Base-by-base conservation (phyloP, 1,140 invertebrate genomes). In the Lanistes nyassanus region DNA sequence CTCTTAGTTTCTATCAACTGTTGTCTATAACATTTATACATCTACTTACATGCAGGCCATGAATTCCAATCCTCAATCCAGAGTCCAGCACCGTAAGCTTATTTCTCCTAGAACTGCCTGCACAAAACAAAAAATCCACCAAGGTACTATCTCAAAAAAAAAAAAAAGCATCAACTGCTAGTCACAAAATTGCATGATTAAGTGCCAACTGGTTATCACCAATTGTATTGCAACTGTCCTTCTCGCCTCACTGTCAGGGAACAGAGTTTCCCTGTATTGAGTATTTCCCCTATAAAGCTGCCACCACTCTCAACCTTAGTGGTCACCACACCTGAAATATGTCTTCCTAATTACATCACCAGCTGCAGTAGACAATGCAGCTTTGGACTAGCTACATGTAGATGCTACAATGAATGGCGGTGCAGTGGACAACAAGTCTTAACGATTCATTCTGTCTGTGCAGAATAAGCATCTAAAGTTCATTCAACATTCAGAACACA, bases 31-130 rank as follows among this genome's bases (percentile, higher is more conserved):
- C n/a, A n/a, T n/a, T n/a, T n/a, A n/a, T n/a, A n/a, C n/a, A n/a
- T n/a, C n/a, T n/a, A 81, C 83, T 79, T 72, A 84, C 83, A 77
- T 84, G 81, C 51, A 85, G 19, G 16, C 82, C 51, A 66, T 83
- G 72, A n/a, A 82, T 72, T 5, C 56, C 74, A 58, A 81, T 58
- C 47, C 78, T 83, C 19, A 85, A 64, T 39, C 73, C 82, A 74
- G 81, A 58, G 53, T 76, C 74, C 47, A 85, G 70, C 72, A 81
- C 77, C 7, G 80, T 76, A 34, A 81, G 66, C n/a, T 78, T 79
- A 56, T 77, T 72, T 26, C 77, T 77, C 65, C 83, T 81, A 53
- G 76, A 60, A 36, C 66, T 79, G 16, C 80, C 83, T 84, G 72
- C 31, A 76, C 71, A 67, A 47, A 64, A 62, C 68, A 69, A 51